Base-by-base conservation (phyloP, 2,113 vertebrate genomes). In the Empidonax traillii region DNA sequence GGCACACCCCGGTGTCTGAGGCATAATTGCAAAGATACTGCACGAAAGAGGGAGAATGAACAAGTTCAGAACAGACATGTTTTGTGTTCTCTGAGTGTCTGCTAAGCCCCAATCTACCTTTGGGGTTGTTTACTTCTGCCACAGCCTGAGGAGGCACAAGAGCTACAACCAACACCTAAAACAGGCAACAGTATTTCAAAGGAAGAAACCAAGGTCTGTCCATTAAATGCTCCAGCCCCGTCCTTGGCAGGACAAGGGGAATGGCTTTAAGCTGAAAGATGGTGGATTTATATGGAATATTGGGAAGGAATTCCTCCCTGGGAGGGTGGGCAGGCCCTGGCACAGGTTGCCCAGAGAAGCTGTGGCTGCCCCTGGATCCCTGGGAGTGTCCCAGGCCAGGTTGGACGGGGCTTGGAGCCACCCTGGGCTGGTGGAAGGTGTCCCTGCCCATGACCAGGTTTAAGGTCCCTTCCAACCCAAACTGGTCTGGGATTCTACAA, bases 381-480 rank as follows among this genome's bases (percentile, higher is more conserved):
- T 85, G 69, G 82, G 7, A 75, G 69, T 74, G 59, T 5, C 59
- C 82, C 8, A 24, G 82, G 71, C 59, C 43, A 56, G 82, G 43
- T 1, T 73, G 68, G 56, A 52, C n/a, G n/a, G n/a, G n/a, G n/a
- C n/a, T n/a, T n/a, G n/a, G n/a, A n/a, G n/a, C 47, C 49, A 21
- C 1, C n/a, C n/a, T 51, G 73, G 63, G 33, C 2, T 28, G 18
- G 63, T 19, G 55, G 63, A 1, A 62, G 55, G 55, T 37, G 73
- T 39, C 65, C 73, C 73, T 68, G 53, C 44, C 55, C 30, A 23
- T 2, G 63, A 63, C 46, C 53, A 28, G 39, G 72, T 80, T 33
- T 27, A 0, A 2, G 17, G 18, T 33, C 35, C 30, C 1, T 63
- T 1, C 76, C 35, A 25, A 0, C 14, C 27, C 35, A 28, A 22